Percentiles rank a stretch among this genome's conserved stretches.
These are phyloP conservation scores for Fratercula arctica DNA, from an alignment of 2,797 vertebrate genomes.

Conservation along the genomic window DNA sequence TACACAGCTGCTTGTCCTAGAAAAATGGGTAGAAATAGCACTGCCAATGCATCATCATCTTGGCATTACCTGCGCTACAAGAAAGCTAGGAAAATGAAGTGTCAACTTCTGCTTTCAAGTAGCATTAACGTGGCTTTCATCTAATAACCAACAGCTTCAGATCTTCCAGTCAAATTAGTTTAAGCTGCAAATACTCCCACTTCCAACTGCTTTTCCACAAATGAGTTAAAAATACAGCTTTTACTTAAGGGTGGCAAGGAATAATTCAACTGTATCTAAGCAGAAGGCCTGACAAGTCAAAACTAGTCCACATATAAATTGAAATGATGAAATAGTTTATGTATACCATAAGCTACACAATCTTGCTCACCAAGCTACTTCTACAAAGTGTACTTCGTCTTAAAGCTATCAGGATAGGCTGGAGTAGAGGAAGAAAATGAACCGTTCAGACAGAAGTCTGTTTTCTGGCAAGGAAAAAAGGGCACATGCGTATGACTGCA, in stretches of 20 bases:
- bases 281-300: background rate
- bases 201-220: slow-evolving; percentile 42
- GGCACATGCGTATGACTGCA: background rate
- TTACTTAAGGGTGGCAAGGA: background rate
- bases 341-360: background rate
- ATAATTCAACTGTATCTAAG: background rate
- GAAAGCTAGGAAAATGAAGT: slow-evolving; percentile 27
- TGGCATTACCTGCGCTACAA: slow-evolving; percentile 27
- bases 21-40: slow-evolving; percentile 56
- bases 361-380: background rate
- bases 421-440: background rate
- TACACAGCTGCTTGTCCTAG: slow-evolving; percentile 38
- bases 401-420: background rate
- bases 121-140: slow-evolving; percentile 32
- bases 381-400: background rate
- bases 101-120: slow-evolving; percentile 28
- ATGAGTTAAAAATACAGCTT: slow-evolving; percentile 31
- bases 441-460: background rate
- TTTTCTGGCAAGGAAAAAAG: background rate
- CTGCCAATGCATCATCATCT: slow-evolving; percentile 32
- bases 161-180: slow-evolving; percentile 72
- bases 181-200: slow-evolving; percentile 26
- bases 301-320: background rate
- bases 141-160: slow-evolving; percentile 47
- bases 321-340: background rate